phyloP scores from a whole-genome alignment of 2,113 vertebrate species.

The Sceloporus undulatus region DNA sequence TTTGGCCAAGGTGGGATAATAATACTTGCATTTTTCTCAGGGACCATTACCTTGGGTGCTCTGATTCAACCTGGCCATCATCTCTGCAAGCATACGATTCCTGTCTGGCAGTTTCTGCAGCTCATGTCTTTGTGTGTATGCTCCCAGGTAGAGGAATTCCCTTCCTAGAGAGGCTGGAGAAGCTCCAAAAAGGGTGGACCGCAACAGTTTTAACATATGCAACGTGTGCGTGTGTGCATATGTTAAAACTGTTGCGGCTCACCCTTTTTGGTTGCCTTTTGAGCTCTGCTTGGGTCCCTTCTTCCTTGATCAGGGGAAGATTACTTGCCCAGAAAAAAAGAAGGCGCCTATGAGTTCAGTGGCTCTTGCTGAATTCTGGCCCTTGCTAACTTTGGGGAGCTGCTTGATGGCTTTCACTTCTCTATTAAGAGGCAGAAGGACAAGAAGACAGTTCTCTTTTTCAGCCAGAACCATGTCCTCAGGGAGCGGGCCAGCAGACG shows the following conservation, averaged over 20 bases:
- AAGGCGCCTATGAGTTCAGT: neutral
- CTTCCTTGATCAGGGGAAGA: neutral
- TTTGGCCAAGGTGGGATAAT: no score
- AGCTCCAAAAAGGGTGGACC: no score
- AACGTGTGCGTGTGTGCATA: neutral
- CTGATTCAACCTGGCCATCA: neutral
- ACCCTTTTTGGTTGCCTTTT: no score
- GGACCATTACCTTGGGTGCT: neutral
- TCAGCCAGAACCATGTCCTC: neutral
- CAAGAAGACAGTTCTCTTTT: neutral
- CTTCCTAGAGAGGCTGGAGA: no score
- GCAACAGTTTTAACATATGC: no score
- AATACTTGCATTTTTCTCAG: no score
- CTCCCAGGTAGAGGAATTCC: no score
- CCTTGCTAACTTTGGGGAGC: neutral
- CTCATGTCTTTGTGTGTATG: no score
- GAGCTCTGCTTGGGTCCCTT: neutral
- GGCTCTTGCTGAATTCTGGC: neutral
- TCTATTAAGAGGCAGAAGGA: neutral
- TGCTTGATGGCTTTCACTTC: neutral
- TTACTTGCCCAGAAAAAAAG: neutral
- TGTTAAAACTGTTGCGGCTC: neutral
- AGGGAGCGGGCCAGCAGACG: neutral
- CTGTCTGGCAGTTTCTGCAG: neutral
- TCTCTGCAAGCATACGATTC: neutral